Percentiles rank a stretch among this genome's conserved stretches.
Evolutionary conservation across 2,888 invertebrate species (phyloP).

Genomic region (Cephalotes varians): DNA sequence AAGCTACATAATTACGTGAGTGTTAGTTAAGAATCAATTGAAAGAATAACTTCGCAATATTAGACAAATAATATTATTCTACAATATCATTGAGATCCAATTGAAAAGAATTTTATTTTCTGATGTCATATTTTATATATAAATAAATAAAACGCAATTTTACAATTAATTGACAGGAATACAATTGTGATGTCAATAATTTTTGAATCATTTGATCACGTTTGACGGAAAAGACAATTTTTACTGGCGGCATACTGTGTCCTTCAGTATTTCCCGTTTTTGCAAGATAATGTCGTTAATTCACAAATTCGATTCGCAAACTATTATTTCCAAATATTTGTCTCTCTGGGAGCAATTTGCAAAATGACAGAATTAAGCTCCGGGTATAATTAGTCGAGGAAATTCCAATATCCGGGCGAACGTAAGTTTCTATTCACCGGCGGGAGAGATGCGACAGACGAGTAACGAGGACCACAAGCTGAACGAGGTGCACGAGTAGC

Average conservation of each 20-base stretch:
- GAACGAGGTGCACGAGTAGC: background rate
- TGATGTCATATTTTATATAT: background rate
- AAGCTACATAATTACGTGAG: background rate
- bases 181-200: background rate
- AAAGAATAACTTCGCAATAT: background rate
- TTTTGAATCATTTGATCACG: background rate
- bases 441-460: conserved; percentile 12
- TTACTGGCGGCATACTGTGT: background rate
- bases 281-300: background rate
- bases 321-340: background rate
- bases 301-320: background rate
- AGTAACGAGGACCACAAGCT: background rate
- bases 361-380: conserved; percentile 13
- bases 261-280: background rate
- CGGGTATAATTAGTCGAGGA: conserved; percentile 29
- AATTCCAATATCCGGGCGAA: conserved; percentile 61
- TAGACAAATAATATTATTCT: background rate
- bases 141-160: background rate
- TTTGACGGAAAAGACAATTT: background rate
- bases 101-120: background rate
- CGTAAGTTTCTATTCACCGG: conserved; percentile 58
- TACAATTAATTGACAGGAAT: background rate
- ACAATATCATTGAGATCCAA: background rate
- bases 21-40: background rate
- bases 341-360: background rate